Base-by-base conservation (phyloP, 2,797 vertebrate genomes). In the Muscicapa striata region DNA sequence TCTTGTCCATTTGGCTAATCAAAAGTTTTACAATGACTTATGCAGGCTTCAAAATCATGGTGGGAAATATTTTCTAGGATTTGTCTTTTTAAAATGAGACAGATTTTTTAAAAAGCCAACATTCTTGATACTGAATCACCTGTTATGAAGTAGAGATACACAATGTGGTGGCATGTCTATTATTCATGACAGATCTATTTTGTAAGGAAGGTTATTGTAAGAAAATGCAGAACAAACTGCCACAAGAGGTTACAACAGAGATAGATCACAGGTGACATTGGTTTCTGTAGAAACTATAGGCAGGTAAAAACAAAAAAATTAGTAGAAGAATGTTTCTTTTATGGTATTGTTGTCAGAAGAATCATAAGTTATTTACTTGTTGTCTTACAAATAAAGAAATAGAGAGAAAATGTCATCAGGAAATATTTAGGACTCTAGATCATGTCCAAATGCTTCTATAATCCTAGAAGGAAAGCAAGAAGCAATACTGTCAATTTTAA, bases 121-220 rank as follows among this genome's bases (percentile, higher is more conserved):
- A 7, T 84, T 95, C 79, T 87, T 79, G 61, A n/a, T 67, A 76
- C 13, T 72, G 87, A 95, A 95, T 94, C 87, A 80, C 64, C 40
- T 49, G 40, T 90, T 95, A 68, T 85, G 73, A 95, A 96, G 91
- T 90, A 85, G 90, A 96, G 91, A 96, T 59, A 29, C 68, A 69
- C 93, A 86, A 94, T 94, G 92, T 92, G 92, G 94, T 94, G 82
- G 82, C 83, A 66, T 74, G 75, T 59, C 24, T 66, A 10, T 92
- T 95, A 92, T 88, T 97, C 78, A 74, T 87, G 95, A 97, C 91
- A 96, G 95, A 96, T 97, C 94, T 93, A 92, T 96, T 94, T 93
- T 91, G 59, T 92, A 78, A 95, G 96, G 95, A 97, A 95, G 91
- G 74, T 85, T 96, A 96, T 93, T 74, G 94, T 75, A 61, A 93